phyloP scores from a whole-genome alignment of 92 coral and sea anemone species.

The Phenganax subtilis region DNA sequence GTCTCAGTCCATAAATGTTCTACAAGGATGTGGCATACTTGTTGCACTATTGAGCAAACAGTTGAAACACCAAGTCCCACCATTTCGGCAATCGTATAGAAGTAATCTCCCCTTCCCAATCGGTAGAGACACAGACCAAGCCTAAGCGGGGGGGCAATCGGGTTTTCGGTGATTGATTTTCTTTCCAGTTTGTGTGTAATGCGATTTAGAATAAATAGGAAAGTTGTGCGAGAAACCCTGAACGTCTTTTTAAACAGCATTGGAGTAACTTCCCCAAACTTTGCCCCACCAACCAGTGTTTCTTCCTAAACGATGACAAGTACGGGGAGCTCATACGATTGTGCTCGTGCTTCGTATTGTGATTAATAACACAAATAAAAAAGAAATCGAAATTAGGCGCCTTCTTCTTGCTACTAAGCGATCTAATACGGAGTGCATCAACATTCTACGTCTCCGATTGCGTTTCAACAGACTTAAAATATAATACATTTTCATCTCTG shows the following conservation, averaged over 20 bases:
- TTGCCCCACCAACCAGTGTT: conserved; percentile 23
- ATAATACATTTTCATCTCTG: background rate
- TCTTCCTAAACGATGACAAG: conserved; percentile 8
- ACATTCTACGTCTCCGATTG: background rate
- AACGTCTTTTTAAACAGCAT: background rate
- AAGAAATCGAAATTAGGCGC: background rate
- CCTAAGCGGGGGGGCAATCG: conserved; percentile 8
- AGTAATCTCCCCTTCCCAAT: conserved; percentile 38
- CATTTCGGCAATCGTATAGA: conserved; percentile 35
- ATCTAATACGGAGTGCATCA: background rate
- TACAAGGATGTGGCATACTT: conserved; percentile 12
- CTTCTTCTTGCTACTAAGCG: background rate
- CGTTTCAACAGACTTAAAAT: background rate
- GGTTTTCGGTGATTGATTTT: background rate
- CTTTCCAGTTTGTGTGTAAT: background rate
- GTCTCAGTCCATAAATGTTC: conserved; percentile 28
- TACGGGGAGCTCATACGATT: background rate
- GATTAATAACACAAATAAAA: no score
- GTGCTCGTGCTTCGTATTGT: background rate
- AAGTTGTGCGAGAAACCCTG: conserved; percentile 10
- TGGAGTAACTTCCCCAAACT: conserved; percentile 20
- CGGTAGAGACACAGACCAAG: conserved; percentile 34
- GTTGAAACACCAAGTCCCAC: conserved; percentile 33
- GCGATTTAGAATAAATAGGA: conserved; percentile 7
- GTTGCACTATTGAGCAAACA: conserved; percentile 12